Evolutionary conservation across 2,113 vertebrate genomes (phyloP), one percentile per base, ranked within the genome.

Genomic region (Ceyx margarethae): DNA sequence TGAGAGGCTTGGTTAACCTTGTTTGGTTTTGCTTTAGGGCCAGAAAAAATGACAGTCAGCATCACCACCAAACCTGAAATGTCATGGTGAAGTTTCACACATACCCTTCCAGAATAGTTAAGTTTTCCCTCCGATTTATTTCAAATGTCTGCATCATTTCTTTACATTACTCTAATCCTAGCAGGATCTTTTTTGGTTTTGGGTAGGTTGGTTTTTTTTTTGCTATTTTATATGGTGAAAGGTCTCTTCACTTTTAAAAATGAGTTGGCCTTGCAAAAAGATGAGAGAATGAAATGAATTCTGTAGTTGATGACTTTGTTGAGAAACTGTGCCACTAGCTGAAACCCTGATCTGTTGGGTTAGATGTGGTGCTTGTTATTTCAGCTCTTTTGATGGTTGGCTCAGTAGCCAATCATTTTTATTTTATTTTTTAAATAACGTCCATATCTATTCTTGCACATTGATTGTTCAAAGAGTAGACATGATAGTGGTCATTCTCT

Each of bases 31-130:
- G 56, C 68, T 82, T 69, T 85, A 84, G 35, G 43, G 75, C 54
- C 81, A 89, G 72, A 13, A 93, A 87, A 96, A 93, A 67, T 74
- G 79, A 91, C 85, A 78, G 84, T 79, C 74, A 90, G 68, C 37
- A 50, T 85, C 50, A 35, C 31, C 64, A 85, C 33, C 0, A 3
- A 89, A 79, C 51, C 78, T 73, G 60, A 92, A 91, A 87, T 3
- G 20, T 73, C 81, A 67, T 11, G 31, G 20, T 0, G 0, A 86
- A 72, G 28, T 65, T 81, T 90, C 51, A 51, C 43, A 56, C 13
- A 14, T 23, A 40, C 14, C 15, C 33, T 82, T 89, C 20, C 37
- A 87, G 31, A 82, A 84, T 29, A 5, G 6, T 58, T 87, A 68
- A 0, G 0, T 58, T 84, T 73, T 82, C 13, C 37, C 16, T 45